Evolutionary conservation across 2,113 vertebrate genomes (phyloP).

Genomic region (Pluvialis apricaria): DNA sequence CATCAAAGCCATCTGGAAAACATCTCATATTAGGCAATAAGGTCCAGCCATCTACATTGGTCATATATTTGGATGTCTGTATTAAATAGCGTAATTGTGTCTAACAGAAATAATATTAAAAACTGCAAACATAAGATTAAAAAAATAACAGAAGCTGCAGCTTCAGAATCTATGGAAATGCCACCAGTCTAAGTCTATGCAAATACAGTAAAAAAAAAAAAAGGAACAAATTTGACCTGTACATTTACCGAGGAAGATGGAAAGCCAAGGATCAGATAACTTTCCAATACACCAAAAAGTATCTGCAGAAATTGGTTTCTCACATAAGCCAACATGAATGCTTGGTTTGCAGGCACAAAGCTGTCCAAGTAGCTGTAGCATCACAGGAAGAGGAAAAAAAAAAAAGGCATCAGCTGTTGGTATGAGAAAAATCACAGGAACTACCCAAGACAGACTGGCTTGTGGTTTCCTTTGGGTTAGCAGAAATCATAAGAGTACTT

Average conservation of each 20-base stretch:
- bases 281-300: neutral
- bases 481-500: neutral
- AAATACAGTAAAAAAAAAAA: neutral
- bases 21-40: neutral
- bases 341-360: neutral
- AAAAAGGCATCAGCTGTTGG: neutral
- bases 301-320: neutral
- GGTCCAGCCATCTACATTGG: neutral
- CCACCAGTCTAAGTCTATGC: neutral
- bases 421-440: conserved; percentile 54
- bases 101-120: neutral
- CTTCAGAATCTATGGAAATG: neutral
- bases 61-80: neutral
- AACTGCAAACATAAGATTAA: neutral
- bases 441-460: conserved; percentile 1
- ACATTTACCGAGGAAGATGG: neutral
- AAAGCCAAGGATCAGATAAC: neutral
- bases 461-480: conserved; percentile 45
- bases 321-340: neutral
- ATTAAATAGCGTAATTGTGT: neutral
- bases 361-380: neutral
- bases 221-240: neutral
- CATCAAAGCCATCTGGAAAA: neutral
- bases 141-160: neutral
- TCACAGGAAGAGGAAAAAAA: neutral